Evolutionary conservation across 2,888 invertebrate species (phyloP).

Genomic region (Cryptus armator): DNA sequence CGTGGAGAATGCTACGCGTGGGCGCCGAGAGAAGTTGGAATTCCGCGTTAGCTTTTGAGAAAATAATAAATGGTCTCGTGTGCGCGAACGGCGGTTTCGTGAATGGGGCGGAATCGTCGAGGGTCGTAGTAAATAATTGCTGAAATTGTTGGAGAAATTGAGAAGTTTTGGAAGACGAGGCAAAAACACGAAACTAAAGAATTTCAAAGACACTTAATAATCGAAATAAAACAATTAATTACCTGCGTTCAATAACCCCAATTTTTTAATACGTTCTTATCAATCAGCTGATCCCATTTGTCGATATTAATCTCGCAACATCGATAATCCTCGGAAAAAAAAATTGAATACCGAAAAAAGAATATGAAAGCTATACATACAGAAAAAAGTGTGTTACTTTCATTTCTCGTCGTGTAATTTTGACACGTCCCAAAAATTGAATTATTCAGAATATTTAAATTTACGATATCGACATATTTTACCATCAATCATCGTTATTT

Average conservation of each 20-base stretch:
- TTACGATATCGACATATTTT: conserved; percentile 5
- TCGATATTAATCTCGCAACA: no score
- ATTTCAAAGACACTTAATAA: background rate
- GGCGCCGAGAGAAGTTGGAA: background rate
- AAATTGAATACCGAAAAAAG: no score
- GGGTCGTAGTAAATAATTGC: background rate
- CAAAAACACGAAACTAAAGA: conserved; percentile 33
- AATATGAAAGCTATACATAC: no score
- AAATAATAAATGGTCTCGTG: conserved; percentile 1
- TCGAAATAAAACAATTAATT: no score
- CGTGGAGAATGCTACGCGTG: conserved; percentile 22
- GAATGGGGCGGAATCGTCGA: background rate
- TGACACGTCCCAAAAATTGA: conserved; percentile 2
- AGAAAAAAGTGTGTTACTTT: no score
- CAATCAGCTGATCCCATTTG: no score
- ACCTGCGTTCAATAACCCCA: no score
- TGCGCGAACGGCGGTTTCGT: background rate
- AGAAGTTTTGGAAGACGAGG: conserved; percentile 32
- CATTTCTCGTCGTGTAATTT: no score
- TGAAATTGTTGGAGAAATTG: background rate
- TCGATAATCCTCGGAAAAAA: no score
- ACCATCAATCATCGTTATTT: background rate
- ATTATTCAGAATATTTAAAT: conserved; percentile 2
- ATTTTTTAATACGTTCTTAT: no score
- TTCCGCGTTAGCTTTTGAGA: conserved; percentile 18